Evolutionary conservation across 1,140 invertebrate species (phyloP), one percentile per base, ranked within the genome.

Genomic region (Trichomalopsis sarcophagae): DNA sequence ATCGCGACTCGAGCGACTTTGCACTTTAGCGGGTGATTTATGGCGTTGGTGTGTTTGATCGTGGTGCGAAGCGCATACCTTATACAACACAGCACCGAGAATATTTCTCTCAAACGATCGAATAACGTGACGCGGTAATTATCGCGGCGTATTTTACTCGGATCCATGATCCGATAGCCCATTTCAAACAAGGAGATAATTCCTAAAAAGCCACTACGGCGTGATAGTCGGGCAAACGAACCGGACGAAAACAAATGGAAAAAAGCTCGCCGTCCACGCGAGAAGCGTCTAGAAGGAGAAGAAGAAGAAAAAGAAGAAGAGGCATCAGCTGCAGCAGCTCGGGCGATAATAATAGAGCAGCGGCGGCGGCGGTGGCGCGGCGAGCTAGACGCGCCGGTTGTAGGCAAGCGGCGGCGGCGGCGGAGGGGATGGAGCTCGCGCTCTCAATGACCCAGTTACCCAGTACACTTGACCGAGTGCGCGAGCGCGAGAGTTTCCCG

Each of bases 391-490:
- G 14, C 75, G 23, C 27, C 17, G 30, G 21, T 13, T 55, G 27
- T 33, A 62, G 71, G 27, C 11, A 3, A 23, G 27, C 55, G 14
- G 50, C 36, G n/a, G 40, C 11, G 30, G 17, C 4, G 17, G 30
- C 17, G 10, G 44, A 23, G 74, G 87, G 77, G 74, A 14, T 21
- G 62, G 87, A 89, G 89, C 87, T 88, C 89, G 89, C 89, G 88
- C 87, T 71, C 89, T 92, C 92, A 92, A 92, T 93, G 92, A 93
- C 92, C 92, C 85, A 93, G 90, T 93, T 93, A 93, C 92, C 92
- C 90, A 92, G 91, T 93, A 92, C 92, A 93, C 92, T 93, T 93
- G 92, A 92, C 92, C 92, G 91, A 90, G 84, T 86, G 84, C 74
- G 84, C 62, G 27, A 73, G 75, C 17, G 14, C 50, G 17, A 55